Percentiles rank a stretch among this genome's conserved stretches.
Conservation (phyloP, 1,140 invertebrate species). For the Heliconius eleuchia region DNA sequence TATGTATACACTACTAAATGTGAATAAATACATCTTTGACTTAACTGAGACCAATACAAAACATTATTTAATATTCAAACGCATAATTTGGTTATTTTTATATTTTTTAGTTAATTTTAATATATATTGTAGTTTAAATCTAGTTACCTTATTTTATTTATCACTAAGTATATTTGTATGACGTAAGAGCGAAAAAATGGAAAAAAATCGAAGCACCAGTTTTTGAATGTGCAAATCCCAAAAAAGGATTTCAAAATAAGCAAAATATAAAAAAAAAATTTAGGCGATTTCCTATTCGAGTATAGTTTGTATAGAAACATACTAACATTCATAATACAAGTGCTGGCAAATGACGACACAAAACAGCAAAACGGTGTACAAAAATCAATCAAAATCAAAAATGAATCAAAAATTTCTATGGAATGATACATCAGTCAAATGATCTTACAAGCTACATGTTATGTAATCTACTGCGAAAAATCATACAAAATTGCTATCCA, state of each 20-base stretch:
- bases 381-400: not conserved
- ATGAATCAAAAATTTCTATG: constrained; percentile 9
- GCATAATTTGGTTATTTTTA: constrained; percentile 68
- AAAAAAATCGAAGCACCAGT: constrained; percentile 6
- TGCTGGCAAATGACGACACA: not conserved
- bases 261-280: constrained; percentile 9
- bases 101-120: constrained; percentile 41
- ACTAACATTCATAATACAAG: not conserved
- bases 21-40: constrained; percentile 63
- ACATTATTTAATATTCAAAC: constrained; percentile 56
- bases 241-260: not conserved
- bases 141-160: constrained; percentile 61
- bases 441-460: constrained; percentile 5
- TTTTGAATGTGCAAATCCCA: constrained; percentile 6
- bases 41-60: constrained; percentile 73
- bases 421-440: constrained; percentile 28
- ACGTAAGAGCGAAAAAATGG: constrained; percentile 9
- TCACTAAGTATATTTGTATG: constrained; percentile 52
- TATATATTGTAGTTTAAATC: constrained; percentile 21
- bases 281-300: constrained; percentile 5
- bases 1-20: constrained; percentile 23
- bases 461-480: not conserved
- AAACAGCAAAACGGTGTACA: not conserved
- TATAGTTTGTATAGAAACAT: not conserved
- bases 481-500: not conserved